Evolutionary conservation across 1,140 invertebrate species (phyloP), one percentile per base, ranked within the genome.

Genomic region (Euwallacea fornicatus): DNA sequence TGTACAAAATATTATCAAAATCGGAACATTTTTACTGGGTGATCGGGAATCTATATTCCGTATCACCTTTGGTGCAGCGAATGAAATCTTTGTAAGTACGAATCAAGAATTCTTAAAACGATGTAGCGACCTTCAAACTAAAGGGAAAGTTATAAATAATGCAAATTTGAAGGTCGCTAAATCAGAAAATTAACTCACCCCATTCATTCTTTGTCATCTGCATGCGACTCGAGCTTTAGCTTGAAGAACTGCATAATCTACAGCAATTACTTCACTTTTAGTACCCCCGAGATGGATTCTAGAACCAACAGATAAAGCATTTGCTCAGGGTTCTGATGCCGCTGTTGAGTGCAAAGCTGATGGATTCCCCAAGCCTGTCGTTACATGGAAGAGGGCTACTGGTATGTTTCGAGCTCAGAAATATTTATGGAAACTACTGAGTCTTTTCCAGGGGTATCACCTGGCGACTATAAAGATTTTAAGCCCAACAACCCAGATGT

Each of bases 211-310:
- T 65, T 46, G 54, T 63, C n/a, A 59, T 53, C 54, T 69, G 69
- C 69, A 64, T 70, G 69, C 53, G 1, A 43, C 6, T 41, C 10
- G 4, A 53, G 15, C 9, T 47, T 70, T 4, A 42, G 42, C 10
- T 58, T 7, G 7, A 11, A 56, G 42, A 70, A 41, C 62, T 16
- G 46, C n/a, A 43, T 46, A 62, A 69, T 64, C 69, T 70, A 66
- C 13, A 73, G 66, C 42, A 8, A 47, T n/a, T 13, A 64, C 47
- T 67, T 76, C 66, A 74, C 75, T 82, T 84, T 78, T 85, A 98
- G 96, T 98, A 77, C 95, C 96, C 74, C 96, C 96, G 71, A 91
- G 94, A 81, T 98, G 96, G 95, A 96, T 97, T 80, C 86, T 96
- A 76, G 95, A 97, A 83, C 96, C 96, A 15, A 93, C 93, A 77